Percentiles rank a stretch among this genome's conserved stretches.
phyloP scores from a whole-genome alignment of 2,888 invertebrate species.

The Sphaerophoria taeniata region DNA sequence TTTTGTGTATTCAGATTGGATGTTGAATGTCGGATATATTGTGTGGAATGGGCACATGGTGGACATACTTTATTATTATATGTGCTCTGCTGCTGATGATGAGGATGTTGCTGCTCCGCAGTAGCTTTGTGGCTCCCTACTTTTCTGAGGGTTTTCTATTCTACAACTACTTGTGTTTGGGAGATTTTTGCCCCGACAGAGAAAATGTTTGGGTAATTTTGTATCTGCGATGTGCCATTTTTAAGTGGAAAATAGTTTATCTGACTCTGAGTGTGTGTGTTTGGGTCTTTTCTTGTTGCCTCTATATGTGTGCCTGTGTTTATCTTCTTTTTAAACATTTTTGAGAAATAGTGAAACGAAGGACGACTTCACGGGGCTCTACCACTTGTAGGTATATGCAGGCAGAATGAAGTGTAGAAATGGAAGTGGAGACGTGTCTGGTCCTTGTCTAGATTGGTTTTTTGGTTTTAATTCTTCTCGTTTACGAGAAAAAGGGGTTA shows the following conservation, averaged over 20 bases:
- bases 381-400: neutral
- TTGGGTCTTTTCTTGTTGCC: neutral
- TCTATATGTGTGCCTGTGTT: conserved; percentile 26
- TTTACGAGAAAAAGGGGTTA: conserved; percentile 42
- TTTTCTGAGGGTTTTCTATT: conserved; percentile 6
- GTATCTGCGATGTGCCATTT: conserved; percentile 64
- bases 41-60: conserved; percentile 55
- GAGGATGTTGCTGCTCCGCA: conserved; percentile 10
- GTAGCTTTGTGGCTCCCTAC: conserved; percentile 14
- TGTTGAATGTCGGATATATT: neutral
- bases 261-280: neutral
- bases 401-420: neutral
- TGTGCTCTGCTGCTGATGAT: conserved; percentile 38
- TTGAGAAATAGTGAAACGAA: conserved; percentile 60
- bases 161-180: neutral
- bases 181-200: conserved; percentile 51
- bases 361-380: conserved; percentile 60
- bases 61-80: conserved; percentile 74
- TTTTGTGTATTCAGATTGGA: conserved; percentile 7
- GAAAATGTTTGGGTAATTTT: conserved; percentile 72
- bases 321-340: conserved; percentile 68
- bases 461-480: conserved; percentile 22
- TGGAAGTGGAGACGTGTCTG: conserved; percentile 34
- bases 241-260: conserved; percentile 60
- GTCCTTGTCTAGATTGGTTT: conserved; percentile 39